A percentile compares a stretch with the other conserved stretches of the same genome.
phyloP scores from a whole-genome alignment of 2,888 invertebrate genomes.

The Homarus gammarus region DNA sequence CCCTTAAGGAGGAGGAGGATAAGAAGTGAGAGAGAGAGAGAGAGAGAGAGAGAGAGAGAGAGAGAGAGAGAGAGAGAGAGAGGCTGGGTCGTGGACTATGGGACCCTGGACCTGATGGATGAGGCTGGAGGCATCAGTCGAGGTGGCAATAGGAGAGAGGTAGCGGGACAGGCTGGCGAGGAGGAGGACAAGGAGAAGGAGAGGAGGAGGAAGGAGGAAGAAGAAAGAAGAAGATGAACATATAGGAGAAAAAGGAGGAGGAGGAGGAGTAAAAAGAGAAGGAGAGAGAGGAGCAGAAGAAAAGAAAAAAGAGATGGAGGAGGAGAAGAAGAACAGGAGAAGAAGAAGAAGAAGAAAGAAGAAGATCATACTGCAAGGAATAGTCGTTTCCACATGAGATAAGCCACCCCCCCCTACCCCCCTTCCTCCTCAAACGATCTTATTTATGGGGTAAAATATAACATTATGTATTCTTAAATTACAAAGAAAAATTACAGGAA shows the following conservation, averaged over 20 bases:
- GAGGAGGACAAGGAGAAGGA: background rate
- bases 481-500: too few relatives aligned
- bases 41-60: slow-evolving; percentile 23
- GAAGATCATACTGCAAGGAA: background rate
- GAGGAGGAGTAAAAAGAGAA: background rate
- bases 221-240: too few relatives aligned
- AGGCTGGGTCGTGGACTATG: background rate
- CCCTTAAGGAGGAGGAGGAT: background rate
- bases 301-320: background rate
- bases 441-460: too few relatives aligned
- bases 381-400: background rate
- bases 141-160: background rate
- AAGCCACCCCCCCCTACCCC: too few relatives aligned
- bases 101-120: background rate
- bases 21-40: background rate
- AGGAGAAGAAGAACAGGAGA: background rate
- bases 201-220: background rate
- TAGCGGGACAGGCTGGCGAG: background rate
- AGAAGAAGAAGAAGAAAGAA: background rate
- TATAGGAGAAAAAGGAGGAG: too few relatives aligned
- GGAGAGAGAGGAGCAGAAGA: background rate
- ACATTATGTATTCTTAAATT: too few relatives aligned
- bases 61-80: slow-evolving; percentile 24
- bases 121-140: background rate
- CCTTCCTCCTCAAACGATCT: too few relatives aligned